A percentile compares a stretch with the other conserved stretches of the same genome.
phyloP scores from a whole-genome alignment of 2,888 invertebrate species.

The Apocheima hispidaria region DNA sequence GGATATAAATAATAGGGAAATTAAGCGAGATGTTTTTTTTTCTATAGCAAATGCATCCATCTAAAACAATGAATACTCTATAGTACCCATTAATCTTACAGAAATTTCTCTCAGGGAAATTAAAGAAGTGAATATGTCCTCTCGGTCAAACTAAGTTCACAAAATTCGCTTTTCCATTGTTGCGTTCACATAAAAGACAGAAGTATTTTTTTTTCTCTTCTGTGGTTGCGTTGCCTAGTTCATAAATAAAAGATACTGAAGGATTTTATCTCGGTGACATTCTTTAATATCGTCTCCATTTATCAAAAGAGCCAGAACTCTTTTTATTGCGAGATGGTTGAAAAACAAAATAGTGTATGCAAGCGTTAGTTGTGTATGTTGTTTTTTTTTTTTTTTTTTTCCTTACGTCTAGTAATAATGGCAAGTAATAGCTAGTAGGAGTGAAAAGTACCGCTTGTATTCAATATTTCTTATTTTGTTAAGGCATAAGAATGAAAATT shows the following conservation, averaged over 20 bases:
- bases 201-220: no score
- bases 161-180: constrained; percentile 14
- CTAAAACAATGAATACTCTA: constrained; percentile 32
- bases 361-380: constrained; percentile 1
- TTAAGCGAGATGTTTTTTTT: constrained; percentile 17
- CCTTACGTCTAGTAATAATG: background rate
- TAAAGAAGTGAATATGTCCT: constrained; percentile 32
- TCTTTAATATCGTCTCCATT: constrained; percentile 31
- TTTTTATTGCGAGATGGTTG: constrained; percentile 19
- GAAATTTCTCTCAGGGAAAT: constrained; percentile 22
- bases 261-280: constrained; percentile 31
- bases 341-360: constrained; percentile 6
- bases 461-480: no score
- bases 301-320: constrained; percentile 21
- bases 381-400: background rate
- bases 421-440: background rate
- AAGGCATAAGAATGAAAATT: background rate
- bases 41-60: constrained; percentile 23
- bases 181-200: constrained; percentile 24
- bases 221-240: constrained; percentile 4
- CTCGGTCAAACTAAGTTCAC: constrained; percentile 33
- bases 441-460: background rate
- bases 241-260: constrained; percentile 27
- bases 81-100: constrained; percentile 22
- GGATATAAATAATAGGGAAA: background rate